These are phyloP conservation scores for Clistopyga incitator DNA, from an alignment of 2,888 invertebrate species.

Conservation along the genomic window DNA sequence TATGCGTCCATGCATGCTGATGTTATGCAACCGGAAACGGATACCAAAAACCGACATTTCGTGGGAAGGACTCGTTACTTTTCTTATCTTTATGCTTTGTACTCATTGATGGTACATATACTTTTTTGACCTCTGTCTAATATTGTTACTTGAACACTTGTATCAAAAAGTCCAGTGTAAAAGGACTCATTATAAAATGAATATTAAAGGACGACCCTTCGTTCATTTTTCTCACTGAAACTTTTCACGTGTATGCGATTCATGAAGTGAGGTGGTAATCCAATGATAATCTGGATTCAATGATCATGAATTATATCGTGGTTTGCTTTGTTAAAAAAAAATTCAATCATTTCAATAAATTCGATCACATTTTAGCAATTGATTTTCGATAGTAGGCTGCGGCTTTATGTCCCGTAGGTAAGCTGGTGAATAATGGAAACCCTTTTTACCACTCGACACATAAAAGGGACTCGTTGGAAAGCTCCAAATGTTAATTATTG, in stretches of 20 bases:
- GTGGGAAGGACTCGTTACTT: neutral
- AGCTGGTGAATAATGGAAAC: neutral
- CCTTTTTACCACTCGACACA: neutral
- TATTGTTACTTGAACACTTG: neutral
- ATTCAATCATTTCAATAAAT: neutral
- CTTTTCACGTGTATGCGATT: neutral
- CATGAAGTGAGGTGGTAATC: constrained; percentile 15
- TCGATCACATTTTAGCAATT: neutral
- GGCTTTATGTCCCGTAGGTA: neutral
- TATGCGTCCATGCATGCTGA: neutral
- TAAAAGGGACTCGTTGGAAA: neutral
- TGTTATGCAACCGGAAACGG: neutral
- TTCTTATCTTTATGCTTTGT: neutral
- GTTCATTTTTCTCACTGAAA: neutral
- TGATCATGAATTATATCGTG: neutral
- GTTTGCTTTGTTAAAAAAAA: neutral
- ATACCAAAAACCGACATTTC: neutral
- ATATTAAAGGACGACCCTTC: neutral
- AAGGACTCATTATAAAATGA: neutral
- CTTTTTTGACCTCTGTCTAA: neutral
- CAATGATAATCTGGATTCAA: neutral
- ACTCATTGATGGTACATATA: neutral
- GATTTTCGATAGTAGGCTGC: neutral
- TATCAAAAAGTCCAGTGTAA: neutral
- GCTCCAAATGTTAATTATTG: neutral